These are phyloP conservation scores for Caenorhabditis zanzibari DNA, from an alignment of 2,888 invertebrate species.

Conservation along the genomic window DNA sequence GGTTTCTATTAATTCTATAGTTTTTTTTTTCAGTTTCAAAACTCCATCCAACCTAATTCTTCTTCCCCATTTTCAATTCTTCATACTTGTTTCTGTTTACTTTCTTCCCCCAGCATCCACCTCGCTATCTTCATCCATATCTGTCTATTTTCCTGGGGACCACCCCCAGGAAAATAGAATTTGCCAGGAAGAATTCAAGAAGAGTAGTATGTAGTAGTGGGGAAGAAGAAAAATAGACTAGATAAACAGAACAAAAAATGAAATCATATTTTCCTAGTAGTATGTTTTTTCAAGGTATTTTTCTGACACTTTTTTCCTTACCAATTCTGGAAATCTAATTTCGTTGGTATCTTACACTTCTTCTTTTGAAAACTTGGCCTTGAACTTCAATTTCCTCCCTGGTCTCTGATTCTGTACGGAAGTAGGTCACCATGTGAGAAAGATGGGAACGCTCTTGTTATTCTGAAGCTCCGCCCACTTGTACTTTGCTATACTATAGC, in stretches of 20 bases:
- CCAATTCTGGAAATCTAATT: not conserved
- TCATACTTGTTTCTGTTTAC: conserved; percentile 5
- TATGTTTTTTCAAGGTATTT: conserved; percentile 2
- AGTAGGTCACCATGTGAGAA: too few relatives aligned
- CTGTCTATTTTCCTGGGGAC: conserved; percentile 10
- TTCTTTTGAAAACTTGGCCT: too few relatives aligned
- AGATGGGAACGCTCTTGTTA: too few relatives aligned
- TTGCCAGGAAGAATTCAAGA: not conserved
- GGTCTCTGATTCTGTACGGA: too few relatives aligned
- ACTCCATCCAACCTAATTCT: too few relatives aligned
- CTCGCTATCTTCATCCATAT: not conserved
- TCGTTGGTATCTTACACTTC: too few relatives aligned
- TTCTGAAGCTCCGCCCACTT: too few relatives aligned
- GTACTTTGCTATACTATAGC: too few relatives aligned
- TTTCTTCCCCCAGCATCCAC: not conserved
- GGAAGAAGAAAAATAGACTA: not conserved
- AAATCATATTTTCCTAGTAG: not conserved
- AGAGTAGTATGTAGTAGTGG: not conserved
- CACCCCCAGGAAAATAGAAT: not conserved
- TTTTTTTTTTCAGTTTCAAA: too few relatives aligned
- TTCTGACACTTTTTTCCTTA: not conserved
- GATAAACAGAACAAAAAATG: not conserved
- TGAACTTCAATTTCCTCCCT: too few relatives aligned
- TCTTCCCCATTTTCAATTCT: not conserved
- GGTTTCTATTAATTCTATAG: too few relatives aligned